These are phyloP conservation scores for Metalampra italica DNA, from an alignment of 2,888 invertebrate genomes.

Conservation along the genomic window DNA sequence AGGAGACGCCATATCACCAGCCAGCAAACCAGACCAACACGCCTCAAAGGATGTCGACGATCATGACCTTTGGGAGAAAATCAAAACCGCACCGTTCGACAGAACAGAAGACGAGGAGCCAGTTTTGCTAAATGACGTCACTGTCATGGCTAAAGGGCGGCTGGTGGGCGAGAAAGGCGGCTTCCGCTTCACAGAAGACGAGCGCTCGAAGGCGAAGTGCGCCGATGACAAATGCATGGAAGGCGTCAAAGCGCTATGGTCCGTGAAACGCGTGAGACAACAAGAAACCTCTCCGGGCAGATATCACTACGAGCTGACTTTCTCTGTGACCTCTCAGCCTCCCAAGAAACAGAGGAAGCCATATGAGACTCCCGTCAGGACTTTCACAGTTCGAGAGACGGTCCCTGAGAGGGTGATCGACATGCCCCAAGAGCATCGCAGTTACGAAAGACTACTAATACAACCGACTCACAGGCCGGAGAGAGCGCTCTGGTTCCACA, in stretches of 20 bases:
- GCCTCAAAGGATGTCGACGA: conserved; percentile 57
- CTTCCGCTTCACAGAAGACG: conserved; percentile 77
- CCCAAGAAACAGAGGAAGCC: conserved; percentile 64
- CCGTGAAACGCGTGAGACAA: conserved; percentile 83
- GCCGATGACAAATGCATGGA: conserved; percentile 67
- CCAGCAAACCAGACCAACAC: conserved; percentile 36
- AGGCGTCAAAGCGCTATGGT: conserved; percentile 81
- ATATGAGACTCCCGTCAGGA: conserved; percentile 76
- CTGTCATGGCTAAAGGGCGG: conserved; percentile 81
- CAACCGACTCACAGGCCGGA: conserved; percentile 36
- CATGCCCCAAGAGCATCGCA: conserved; percentile 27
- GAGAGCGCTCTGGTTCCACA: conserved; percentile 62
- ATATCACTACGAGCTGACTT: conserved; percentile 82
- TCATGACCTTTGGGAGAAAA: conserved; percentile 69
- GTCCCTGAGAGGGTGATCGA: conserved; percentile 46
- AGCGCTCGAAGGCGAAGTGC: conserved; percentile 48
- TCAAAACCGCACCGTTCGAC: conserved; percentile 67
- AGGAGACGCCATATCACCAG: conserved; percentile 41
- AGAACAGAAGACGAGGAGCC: conserved; percentile 55
- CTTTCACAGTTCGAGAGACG: conserved; percentile 80
- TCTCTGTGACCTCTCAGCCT: conserved; percentile 78
- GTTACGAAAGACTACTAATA: conserved; percentile 20
- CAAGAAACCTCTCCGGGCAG: conserved; percentile 65
- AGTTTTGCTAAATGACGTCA: conserved; percentile 80
- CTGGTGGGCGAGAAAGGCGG: conserved; percentile 73